Evolutionary conservation across 2,888 invertebrate genomes (phyloP), one percentile per base, ranked within the genome.

Genomic region (Venusia cambrica): DNA sequence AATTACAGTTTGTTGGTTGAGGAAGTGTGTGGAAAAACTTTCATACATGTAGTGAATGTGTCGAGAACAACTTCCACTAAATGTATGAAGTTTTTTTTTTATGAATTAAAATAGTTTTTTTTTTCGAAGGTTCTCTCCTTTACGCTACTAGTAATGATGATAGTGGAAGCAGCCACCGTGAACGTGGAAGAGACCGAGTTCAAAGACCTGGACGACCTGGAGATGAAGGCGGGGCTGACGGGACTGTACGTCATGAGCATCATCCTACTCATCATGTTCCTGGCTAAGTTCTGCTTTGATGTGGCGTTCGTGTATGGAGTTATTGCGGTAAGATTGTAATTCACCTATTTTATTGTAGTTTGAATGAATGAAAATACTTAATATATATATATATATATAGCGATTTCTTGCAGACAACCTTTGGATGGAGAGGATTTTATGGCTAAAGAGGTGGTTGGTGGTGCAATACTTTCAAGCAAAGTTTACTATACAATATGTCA

Each of bases 241-340:
- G 84, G 80, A 0, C 43, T 75, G 0, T 80, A 75, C 35, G 83
- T 62, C 7, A 75, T 84, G 74, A 63, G 66, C 21, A 70, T 87
- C 20, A 80, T 84, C 4, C 55, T 85, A 2, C 63, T 70, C 0
- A 28, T 83, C 4, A 73, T 87, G 80, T 81, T 75, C 50, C 52
- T 80, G 0, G 59, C 62, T 9, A 84, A 84, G 51, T 73, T 85
- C 43, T 21, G 60, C 4, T 78, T 77, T n/a, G 85, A 85, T 30
- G 6, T 78, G 0, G 3, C 61, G 5, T 84, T 83, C 48, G 51
- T 85, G 0, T 81, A 74, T 38, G 84, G 71, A 1, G 76, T 83
- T 7, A 31, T 67, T 10, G 47, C 38, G 57, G 84, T 85, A 39
- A 68, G 69, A 45, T 13, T n/a, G 1, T 21, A n/a, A n/a, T n/a